Conservation (phyloP, 2,888 invertebrate genomes). For the Eupithecia subumbrata region DNA sequence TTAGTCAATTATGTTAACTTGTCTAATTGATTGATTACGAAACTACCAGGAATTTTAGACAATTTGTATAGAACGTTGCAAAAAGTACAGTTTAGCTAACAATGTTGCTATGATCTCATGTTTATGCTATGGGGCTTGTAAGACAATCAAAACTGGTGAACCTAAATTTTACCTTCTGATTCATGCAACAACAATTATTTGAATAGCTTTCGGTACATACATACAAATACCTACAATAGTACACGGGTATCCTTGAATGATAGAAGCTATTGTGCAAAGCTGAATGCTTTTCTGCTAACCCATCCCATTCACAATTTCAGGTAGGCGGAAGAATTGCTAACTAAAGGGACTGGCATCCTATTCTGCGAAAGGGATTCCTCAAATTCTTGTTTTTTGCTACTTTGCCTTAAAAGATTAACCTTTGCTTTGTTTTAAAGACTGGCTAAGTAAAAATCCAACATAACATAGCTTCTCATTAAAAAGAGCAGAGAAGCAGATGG, state of each 20-base stretch:
- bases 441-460: background rate
- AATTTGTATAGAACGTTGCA: background rate
- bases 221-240: background rate
- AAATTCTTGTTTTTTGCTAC: no score
- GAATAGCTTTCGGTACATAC: slow-evolving; percentile 2
- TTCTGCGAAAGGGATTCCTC: slow-evolving; percentile 12
- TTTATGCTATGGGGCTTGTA: background rate
- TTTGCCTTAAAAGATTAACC: background rate
- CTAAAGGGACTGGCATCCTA: background rate
- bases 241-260: slow-evolving; percentile 8
- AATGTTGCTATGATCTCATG: slow-evolving; percentile 17
- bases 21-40: background rate
- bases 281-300: slow-evolving; percentile 47
- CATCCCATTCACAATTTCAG: slow-evolving; percentile 50
- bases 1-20: background rate
- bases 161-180: slow-evolving; percentile 15
- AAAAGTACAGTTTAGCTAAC: background rate
- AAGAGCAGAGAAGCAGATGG: background rate
- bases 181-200: slow-evolving; percentile 11
- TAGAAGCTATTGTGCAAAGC: slow-evolving; percentile 43
- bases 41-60: background rate
- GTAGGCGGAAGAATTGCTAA: slow-evolving; percentile 39
- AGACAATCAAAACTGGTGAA: slow-evolving; percentile 12
- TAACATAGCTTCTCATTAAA: background rate
- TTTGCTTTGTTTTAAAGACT: background rate